Evolutionary conservation across 2,888 invertebrate species (phyloP), one percentile per base, ranked within the genome.

Genomic region (Parelbella ahira): DNA sequence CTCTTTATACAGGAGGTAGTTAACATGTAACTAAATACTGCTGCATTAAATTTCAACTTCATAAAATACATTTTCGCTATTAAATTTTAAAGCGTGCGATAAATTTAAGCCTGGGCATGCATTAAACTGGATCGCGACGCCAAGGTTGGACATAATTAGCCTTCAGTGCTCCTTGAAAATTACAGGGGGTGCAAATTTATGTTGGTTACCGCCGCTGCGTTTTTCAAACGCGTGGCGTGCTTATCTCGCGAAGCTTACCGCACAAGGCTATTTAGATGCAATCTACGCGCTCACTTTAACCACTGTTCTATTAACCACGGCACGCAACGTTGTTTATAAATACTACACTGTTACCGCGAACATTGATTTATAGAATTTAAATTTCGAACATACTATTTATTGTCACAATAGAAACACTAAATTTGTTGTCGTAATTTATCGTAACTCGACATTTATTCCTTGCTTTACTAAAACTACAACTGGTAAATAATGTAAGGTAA

Each of bases 191-290:
- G 52, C 52, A 58, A 58, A 64, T 62, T 63, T 60, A 63, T 63
- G 55, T 50, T 45, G 47, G 29, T 42, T 32, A 37, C 29, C 5
- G 32, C 37, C 18, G 13, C 34, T 34, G 41, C 44, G 41, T 44
- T 37, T 37, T 41, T 37, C 5, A 37, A 11, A 25, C 20, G 13
- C 24, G 8, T 57, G 20, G 56, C 58, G 54, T 62, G 62, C 65
- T 62, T 67, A 69, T 72, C 66, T 56, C 47, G 46, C 45, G 47
- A 47, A 57, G 56, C 58, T 53, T 53, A 55, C 54, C 55, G 58
- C 54, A 56, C 60, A 58, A 65, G 66, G 55, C 71, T 64, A 75
- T 78, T 75, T 63, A 77, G 71, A 78, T 76, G 67, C 68, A 67
- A 76, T 78, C 73, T 63, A 38, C 41, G 23, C 41, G 42, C 45